Percentiles rank a stretch among this genome's conserved stretches.
Evolutionary conservation across 2,113 vertebrate genomes (phyloP).

Genomic region (Chloropsis cyanopogon): DNA sequence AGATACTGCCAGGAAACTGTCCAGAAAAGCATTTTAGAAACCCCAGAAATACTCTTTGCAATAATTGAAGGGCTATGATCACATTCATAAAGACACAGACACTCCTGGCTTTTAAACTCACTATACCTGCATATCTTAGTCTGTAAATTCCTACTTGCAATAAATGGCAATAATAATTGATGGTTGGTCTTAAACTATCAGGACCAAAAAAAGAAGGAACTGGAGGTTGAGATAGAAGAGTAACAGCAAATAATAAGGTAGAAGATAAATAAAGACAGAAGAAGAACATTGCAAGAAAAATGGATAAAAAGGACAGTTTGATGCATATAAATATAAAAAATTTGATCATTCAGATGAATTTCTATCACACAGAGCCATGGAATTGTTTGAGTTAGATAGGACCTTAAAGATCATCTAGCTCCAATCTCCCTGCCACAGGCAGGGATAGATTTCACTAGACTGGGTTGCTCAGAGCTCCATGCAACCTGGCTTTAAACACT

Average conservation of each 20-base stretch:
- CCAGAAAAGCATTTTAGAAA: neutral
- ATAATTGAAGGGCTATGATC: neutral
- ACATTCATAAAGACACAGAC: neutral
- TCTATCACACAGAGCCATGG: neutral
- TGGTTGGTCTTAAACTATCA: neutral
- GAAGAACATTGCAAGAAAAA: neutral
- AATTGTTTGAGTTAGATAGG: neutral
- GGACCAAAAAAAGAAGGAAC: neutral
- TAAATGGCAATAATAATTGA: neutral
- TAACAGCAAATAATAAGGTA: conserved; percentile 1
- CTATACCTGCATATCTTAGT: neutral
- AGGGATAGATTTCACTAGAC: neutral
- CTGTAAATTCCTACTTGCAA: neutral
- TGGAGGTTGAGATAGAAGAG: neutral
- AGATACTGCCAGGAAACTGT: neutral
- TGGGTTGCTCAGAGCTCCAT: neutral
- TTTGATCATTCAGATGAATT: neutral
- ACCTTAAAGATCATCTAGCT: neutral
- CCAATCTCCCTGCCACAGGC: neutral
- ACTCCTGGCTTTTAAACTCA: neutral
- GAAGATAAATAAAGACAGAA: neutral
- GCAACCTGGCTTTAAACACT: neutral
- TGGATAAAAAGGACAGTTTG: neutral
- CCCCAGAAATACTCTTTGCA: neutral
- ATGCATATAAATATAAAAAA: neutral